Evolutionary conservation across 2,888 invertebrate genomes (phyloP).

Genomic region (Barypeithes pellucidus): DNA sequence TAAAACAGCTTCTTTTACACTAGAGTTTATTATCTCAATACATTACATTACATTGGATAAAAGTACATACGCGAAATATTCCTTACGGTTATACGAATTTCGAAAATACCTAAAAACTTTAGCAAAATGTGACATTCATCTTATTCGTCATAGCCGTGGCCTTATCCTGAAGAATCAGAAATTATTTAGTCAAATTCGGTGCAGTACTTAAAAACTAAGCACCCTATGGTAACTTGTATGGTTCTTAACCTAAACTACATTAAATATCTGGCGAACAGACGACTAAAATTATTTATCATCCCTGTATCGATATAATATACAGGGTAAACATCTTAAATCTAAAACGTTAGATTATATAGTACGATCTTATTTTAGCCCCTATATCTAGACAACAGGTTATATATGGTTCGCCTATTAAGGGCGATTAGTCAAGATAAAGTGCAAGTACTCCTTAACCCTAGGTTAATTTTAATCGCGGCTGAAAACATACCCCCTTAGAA

Average conservation of each 20-base stretch:
- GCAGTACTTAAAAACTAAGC: constrained; percentile 33
- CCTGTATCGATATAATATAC: constrained; percentile 39
- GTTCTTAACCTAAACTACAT: constrained; percentile 41
- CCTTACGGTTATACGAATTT: constrained; percentile 41
- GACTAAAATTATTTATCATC: constrained; percentile 30
- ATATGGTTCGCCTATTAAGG: constrained; percentile 2
- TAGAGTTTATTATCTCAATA: constrained; percentile 47
- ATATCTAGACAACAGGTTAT: constrained; percentile 28
- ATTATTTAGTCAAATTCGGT: constrained; percentile 29
- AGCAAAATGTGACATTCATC: constrained; percentile 28
- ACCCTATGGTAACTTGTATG: constrained; percentile 50
- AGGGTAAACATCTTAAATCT: constrained; percentile 31
- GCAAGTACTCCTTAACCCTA: constrained; percentile 11
- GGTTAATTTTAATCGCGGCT: constrained; percentile 8
- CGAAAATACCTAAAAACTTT: constrained; percentile 22
- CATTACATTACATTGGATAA: constrained; percentile 46
- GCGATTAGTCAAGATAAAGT: constrained; percentile 19
- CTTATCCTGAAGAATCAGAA: constrained; percentile 30
- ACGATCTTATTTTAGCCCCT: constrained; percentile 21
- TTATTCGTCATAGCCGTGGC: constrained; percentile 25
- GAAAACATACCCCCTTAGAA: constrained; percentile 24
- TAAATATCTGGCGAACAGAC: constrained; percentile 28
- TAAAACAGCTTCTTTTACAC: constrained; percentile 16
- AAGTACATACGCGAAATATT: constrained; percentile 49
- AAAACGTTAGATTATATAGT: constrained; percentile 31